Evolutionary conservation across 2,113 vertebrate species (phyloP).

Genomic region (Cheirogaleus medius): DNA sequence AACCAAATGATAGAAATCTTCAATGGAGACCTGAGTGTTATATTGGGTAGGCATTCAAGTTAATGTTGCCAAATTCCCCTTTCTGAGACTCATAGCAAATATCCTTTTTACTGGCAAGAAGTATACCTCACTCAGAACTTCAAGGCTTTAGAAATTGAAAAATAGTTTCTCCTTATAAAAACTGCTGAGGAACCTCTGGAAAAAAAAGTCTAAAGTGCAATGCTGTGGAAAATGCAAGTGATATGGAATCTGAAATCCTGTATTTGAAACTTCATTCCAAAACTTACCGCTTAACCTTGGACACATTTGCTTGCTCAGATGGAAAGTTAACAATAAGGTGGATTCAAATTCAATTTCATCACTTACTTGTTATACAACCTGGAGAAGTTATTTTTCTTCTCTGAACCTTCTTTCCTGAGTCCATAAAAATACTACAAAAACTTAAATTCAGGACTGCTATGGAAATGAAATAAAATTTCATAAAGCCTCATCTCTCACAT

Average conservation of each 20-base stretch:
- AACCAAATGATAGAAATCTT: not conserved
- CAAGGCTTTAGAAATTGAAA: conserved; percentile 15
- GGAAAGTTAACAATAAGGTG: not conserved
- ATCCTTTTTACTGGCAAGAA: not conserved
- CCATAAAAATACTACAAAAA: not conserved
- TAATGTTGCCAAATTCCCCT: not conserved
- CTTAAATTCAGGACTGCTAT: not conserved
- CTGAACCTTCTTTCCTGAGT: not conserved
- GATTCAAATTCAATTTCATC: not conserved
- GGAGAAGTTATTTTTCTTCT: not conserved
- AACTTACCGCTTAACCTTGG: not conserved
- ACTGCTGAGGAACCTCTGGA: not conserved
- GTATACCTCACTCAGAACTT: not conserved
- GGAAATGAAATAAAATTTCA: not conserved
- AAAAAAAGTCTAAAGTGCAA: not conserved
- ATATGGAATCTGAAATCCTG: not conserved
- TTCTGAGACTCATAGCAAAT: not conserved
- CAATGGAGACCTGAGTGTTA: not conserved
- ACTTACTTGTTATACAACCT: not conserved
- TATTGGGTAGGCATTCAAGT: not conserved
- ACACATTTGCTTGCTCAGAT: not conserved
- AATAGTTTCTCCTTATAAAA: not conserved
- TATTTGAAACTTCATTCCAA: not conserved
- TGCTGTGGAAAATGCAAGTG: not conserved
- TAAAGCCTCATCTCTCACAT: not conserved